These are phyloP conservation scores for Rhinoraja longicauda DNA, from an alignment of 2,797 vertebrate genomes.

Conservation along the genomic window DNA sequence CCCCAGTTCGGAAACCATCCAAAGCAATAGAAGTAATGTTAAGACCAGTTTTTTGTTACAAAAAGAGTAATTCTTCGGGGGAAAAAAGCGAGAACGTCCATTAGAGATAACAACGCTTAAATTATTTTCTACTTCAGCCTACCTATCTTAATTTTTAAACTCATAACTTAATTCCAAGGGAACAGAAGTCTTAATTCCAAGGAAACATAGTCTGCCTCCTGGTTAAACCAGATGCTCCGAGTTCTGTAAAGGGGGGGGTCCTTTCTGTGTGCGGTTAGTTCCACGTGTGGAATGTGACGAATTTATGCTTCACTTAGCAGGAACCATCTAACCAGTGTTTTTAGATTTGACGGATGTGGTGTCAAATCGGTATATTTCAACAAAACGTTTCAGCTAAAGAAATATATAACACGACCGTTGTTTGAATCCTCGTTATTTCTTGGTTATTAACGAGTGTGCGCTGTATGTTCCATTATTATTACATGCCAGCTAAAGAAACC, in stretches of 20 bases:
- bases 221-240: background rate
- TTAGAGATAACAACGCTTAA: background rate
- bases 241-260: background rate
- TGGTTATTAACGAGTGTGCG: background rate
- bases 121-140: background rate
- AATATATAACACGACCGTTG: background rate
- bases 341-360: slow-evolving; percentile 7
- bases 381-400: slow-evolving; percentile 17
- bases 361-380: background rate
- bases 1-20: background rate
- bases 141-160: background rate
- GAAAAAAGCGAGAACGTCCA: background rate
- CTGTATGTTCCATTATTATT: slow-evolving; percentile 10
- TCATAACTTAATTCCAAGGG: background rate
- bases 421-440: background rate
- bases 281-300: background rate
- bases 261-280: background rate
- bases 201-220: background rate
- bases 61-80: background rate
- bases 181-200: background rate
- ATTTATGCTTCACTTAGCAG: slow-evolving; percentile 11
- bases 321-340: slow-evolving; percentile 19
- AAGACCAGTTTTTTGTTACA: background rate
- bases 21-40: background rate
- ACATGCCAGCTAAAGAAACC: background rate